Evolutionary conservation across 2,797 vertebrate species (phyloP), one percentile per base, ranked within the genome.

Genomic region (Acanthurus lineatus): DNA sequence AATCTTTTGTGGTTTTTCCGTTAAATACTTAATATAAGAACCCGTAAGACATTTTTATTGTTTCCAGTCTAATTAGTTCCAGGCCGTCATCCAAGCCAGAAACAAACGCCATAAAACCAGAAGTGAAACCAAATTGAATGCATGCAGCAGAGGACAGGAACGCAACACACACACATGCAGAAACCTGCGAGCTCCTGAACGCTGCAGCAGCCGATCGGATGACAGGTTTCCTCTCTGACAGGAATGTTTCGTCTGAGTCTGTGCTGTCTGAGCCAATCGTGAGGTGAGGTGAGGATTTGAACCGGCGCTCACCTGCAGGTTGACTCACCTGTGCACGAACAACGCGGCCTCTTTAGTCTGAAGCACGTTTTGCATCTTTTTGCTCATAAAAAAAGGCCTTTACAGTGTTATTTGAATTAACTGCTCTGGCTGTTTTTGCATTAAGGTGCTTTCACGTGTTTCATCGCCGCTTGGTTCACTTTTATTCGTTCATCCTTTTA

Each of bases 21-120:
- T 40, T 40, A 40, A 40, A 40, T 40, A 40, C 10, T 40, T 8
- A 40, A 40, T 40, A 40, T 48, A 15, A 8, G 47, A 48, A n/a
- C n/a, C 45, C 15, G n/a, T 20, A n/a, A 10, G 28, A 35, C 15
- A 35, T 4, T 61, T 32, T 28, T 74, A 84, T 58, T 48, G 44
- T 80, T 45, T 75, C 75, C 53, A 1, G 56, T 64, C 60, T 56
- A 83, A 84, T 79, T 44, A 76, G 52, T 66, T 60, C 53, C 17
- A 2, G 62, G 75, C 69, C 62, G 20, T 28, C 32, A 12, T 80
- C 69, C 78, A 87, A 79, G 69, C 69, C 28, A 2, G 28, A 32
- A 32, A 74, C 10, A 20, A 71, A 80, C 52, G 60, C 16, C 57
- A 60, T 79, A 64, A 81, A 76, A 76, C 59, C 12, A 62, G 22